Conservation (phyloP, 92 coral and sea anemone species). For the Phymanthus crucifer region DNA sequence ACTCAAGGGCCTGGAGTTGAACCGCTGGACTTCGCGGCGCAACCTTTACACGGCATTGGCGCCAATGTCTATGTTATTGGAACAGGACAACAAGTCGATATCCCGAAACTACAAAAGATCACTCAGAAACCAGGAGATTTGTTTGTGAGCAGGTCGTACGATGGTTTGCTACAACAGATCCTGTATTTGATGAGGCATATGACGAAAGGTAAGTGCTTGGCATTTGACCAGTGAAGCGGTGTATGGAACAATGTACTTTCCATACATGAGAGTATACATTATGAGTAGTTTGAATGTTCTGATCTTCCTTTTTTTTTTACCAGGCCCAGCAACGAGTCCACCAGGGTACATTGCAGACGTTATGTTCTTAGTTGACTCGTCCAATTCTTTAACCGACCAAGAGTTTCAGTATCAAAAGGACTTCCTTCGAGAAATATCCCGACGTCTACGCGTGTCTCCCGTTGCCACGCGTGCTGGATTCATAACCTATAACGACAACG, state of each 20-base stretch:
- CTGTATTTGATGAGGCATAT: slow-evolving; percentile 49
- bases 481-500: slow-evolving; percentile 66
- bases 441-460: slow-evolving; percentile 66
- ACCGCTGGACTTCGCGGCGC: slow-evolving; percentile 51
- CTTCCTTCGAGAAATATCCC: slow-evolving; percentile 62
- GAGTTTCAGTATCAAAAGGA: slow-evolving; percentile 67
- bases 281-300: background rate
- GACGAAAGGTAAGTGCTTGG: slow-evolving; percentile 35
- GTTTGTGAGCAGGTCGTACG: slow-evolving; percentile 58
- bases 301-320: background rate
- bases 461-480: slow-evolving; percentile 83
- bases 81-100: slow-evolving; percentile 58
- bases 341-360: slow-evolving; percentile 49
- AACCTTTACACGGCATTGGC: slow-evolving; percentile 58
- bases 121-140: slow-evolving; percentile 52
- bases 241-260: too few relatives aligned
- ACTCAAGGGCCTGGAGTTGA: slow-evolving; percentile 55
- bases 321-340: slow-evolving; percentile 37
- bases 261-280: too few relatives aligned
- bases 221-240: background rate
- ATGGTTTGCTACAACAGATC: slow-evolving; percentile 38
- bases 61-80: slow-evolving; percentile 64
- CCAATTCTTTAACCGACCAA: slow-evolving; percentile 50
- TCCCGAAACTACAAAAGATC: slow-evolving; percentile 29
- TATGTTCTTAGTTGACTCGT: slow-evolving; percentile 84